Conservation (phyloP, 53 echinoderm and acorn worm genomes). For the Zoroaster sp. region DNA sequence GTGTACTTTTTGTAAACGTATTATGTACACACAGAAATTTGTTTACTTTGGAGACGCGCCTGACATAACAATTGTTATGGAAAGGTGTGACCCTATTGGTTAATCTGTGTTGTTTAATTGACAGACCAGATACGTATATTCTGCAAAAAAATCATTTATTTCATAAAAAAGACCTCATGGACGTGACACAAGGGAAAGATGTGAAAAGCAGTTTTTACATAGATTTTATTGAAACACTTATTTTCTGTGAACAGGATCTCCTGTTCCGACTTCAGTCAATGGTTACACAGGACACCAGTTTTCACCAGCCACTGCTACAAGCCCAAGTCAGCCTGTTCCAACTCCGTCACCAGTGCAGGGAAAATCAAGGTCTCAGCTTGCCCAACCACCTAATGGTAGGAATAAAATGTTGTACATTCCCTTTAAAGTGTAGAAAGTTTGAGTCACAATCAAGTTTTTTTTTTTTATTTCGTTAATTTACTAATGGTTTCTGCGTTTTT, state of each 20-base stretch:
- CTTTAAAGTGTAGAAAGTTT: not conserved
- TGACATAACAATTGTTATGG: too few relatives aligned
- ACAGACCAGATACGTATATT: too few relatives aligned
- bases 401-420: not conserved
- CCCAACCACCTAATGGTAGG: slow-evolving; percentile 59
- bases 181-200: not conserved
- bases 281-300: slow-evolving; percentile 82
- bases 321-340: slow-evolving; percentile 70
- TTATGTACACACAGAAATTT: too few relatives aligned
- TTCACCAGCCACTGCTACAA: slow-evolving; percentile 78
- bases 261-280: slow-evolving; percentile 81
- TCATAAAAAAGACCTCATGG: too few relatives aligned
- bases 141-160: too few relatives aligned
- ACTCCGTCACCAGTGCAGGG: slow-evolving; percentile 65
- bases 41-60: too few relatives aligned
- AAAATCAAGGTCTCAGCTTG: slow-evolving; percentile 40
- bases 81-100: too few relatives aligned
- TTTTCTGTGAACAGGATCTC: slow-evolving; percentile 56
- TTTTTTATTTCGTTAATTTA: not conserved
- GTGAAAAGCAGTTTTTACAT: too few relatives aligned
- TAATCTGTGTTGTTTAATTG: too few relatives aligned
- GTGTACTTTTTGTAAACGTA: too few relatives aligned
- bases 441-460: not conserved
- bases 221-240: not conserved
- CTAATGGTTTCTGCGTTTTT: not conserved